These are phyloP conservation scores for Denticeps clupeoides DNA, from an alignment of 2,797 vertebrate genomes.

Conservation along the genomic window DNA sequence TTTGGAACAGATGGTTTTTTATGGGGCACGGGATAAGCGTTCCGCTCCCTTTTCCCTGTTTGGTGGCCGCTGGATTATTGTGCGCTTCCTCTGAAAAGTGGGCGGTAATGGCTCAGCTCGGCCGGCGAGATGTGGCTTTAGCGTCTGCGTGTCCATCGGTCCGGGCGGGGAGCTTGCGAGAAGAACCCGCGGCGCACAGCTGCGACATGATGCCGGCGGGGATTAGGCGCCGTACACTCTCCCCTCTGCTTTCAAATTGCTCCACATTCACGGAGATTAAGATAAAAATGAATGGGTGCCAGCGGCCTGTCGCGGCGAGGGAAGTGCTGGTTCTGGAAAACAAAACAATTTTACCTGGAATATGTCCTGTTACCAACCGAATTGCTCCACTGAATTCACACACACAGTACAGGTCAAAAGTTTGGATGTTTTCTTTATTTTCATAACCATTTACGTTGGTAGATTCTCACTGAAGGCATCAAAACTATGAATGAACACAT, in stretches of 20 bases:
- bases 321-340: conserved; percentile 27
- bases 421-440: too few species aligned
- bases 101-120: too few species aligned
- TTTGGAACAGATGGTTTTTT: conserved; percentile 50
- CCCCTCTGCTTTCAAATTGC: conserved; percentile 52
- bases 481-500: too few species aligned
- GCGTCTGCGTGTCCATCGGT: too few species aligned
- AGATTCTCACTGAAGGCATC: too few species aligned
- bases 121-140: too few species aligned
- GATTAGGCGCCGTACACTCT: conserved; percentile 51
- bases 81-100: not conserved
- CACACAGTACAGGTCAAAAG: too few species aligned
- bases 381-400: too few species aligned
- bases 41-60: conserved; percentile 18
- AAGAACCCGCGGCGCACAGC: too few species aligned
- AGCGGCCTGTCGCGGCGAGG: conserved; percentile 16
- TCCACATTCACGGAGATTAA: conserved; percentile 66
- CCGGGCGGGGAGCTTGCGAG: too few species aligned
- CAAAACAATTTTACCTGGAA: conserved; percentile 16
- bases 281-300: conserved; percentile 39
- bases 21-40: conserved; percentile 33
- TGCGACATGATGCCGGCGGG: conserved; percentile 51
- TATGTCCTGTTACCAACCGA: too few species aligned
- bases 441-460: too few species aligned
- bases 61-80: not conserved